Evolutionary conservation across 2,888 invertebrate genomes (phyloP), one percentile per base, ranked within the genome.

Genomic region (Nudaria mundana): DNA sequence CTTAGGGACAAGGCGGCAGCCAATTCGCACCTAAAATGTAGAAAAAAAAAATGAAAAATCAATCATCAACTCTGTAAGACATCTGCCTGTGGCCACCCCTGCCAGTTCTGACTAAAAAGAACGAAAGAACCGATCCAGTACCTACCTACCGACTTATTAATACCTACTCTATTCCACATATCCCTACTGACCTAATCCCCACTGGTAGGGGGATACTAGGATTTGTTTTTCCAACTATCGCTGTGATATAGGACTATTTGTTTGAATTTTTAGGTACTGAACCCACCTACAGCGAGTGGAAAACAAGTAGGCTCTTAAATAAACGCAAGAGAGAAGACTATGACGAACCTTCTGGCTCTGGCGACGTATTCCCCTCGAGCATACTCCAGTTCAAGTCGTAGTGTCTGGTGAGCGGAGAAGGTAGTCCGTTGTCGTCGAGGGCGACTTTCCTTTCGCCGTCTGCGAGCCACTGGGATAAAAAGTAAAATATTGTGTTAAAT

Each of bases 281-380:
- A n/a, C n/a, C n/a, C n/a, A n/a, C n/a, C n/a, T n/a, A n/a, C n/a
- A n/a, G n/a, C n/a, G n/a, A n/a, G n/a, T n/a, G n/a, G n/a, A n/a
- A n/a, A n/a, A n/a, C n/a, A n/a, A n/a, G n/a, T n/a, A n/a, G n/a
- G n/a, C n/a, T n/a, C n/a, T n/a, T n/a, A n/a, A n/a, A n/a, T n/a
- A n/a, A n/a, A n/a, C n/a, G n/a, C n/a, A n/a, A n/a, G n/a, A n/a
- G n/a, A n/a, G n/a, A n/a, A n/a, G n/a, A n/a, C 8, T 15, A 1
- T 3, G 14, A 41, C 40, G 22, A 7, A 97, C 67, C 98, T 91
- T 63, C 97, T 88, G 20, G 95, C 94, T 45, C 98, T 90, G 8
- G 97, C 97, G 48, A 98, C 97, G 75, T 98, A 98, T 81, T 98
- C 98, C 6, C 95, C 96, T 40, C 95, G 90, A 54, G 96, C 95